These are phyloP conservation scores for Pollenia amentaria DNA, from an alignment of 2,888 invertebrate genomes.

Conservation along the genomic window DNA sequence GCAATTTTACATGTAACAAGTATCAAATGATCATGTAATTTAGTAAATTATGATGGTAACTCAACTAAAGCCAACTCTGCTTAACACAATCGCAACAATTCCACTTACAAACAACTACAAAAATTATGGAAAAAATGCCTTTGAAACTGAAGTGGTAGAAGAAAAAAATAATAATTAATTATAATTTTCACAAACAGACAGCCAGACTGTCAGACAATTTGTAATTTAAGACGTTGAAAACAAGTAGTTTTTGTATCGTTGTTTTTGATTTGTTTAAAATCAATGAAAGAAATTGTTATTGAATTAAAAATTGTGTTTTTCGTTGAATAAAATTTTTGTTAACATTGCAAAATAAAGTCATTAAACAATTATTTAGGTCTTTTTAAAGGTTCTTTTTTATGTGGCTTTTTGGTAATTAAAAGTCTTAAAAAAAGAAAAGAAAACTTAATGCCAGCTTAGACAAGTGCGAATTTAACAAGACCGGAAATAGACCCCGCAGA, in stretches of 20 bases:
- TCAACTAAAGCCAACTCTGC: slow-evolving; percentile 30
- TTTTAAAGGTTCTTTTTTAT: not conserved
- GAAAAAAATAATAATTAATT: slow-evolving; percentile 26
- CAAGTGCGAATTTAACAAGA: slow-evolving; percentile 18
- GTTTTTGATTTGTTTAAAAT: slow-evolving; percentile 3
- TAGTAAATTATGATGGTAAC: slow-evolving; percentile 61
- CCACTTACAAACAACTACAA: slow-evolving; percentile 1
- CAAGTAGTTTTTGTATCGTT: slow-evolving; percentile 11
- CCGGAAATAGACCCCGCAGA: slow-evolving; percentile 15
- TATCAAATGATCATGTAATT: slow-evolving; percentile 73
- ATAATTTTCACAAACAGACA: slow-evolving; percentile 22
- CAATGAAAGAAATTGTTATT: slow-evolving; percentile 32
- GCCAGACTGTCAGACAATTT: slow-evolving; percentile 31
- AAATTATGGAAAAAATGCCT: not conserved
- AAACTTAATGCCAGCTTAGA: slow-evolving; percentile 10
- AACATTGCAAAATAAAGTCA: not conserved
- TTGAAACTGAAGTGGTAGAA: not conserved
- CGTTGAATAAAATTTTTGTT: slow-evolving; percentile 6
- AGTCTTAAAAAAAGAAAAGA: not conserved
- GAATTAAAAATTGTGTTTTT: not conserved
- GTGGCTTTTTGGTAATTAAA: slow-evolving; percentile 10
- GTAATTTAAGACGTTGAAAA: slow-evolving; percentile 36
- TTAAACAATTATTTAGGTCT: slow-evolving; percentile 19
- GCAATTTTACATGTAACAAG: slow-evolving; percentile 70
- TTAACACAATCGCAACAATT: slow-evolving; percentile 8